Percentiles rank a stretch among this genome's conserved stretches.
Conservation (phyloP, 2,113 vertebrate genomes). For the Myotis yumanensis region DNA sequence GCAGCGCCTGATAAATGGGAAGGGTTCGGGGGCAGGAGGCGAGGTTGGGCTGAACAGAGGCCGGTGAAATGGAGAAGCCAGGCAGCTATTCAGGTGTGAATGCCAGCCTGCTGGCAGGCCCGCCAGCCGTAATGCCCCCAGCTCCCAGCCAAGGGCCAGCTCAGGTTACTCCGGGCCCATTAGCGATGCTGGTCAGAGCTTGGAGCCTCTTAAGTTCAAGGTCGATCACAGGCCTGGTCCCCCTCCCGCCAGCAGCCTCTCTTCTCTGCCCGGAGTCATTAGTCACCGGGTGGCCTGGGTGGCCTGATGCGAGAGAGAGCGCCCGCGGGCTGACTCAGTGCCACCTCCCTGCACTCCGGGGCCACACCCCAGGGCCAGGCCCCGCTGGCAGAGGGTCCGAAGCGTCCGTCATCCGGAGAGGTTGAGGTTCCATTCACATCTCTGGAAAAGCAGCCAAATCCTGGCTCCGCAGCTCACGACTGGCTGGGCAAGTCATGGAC, state of each 20-base stretch:
- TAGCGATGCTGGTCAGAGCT: constrained; percentile 46
- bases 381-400: not conserved
- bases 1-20: not conserved
- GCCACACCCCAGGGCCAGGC: not conserved
- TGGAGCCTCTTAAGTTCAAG: constrained; percentile 73
- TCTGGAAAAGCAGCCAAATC: not conserved
- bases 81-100: not conserved
- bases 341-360: not conserved
- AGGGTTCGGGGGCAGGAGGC: constrained; percentile 46
- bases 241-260: not conserved
- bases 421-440: not conserved
- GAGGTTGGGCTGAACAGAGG: constrained; percentile 11
- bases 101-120: constrained; percentile 58
- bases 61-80: constrained; percentile 66
- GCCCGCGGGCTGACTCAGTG: constrained; percentile 39
- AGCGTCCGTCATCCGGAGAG: not conserved
- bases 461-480: not conserved
- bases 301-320: not conserved
- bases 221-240: constrained; percentile 38
- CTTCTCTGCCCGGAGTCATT: constrained; percentile 41
- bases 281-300: constrained; percentile 65
- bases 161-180: constrained; percentile 71
- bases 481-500: not conserved
- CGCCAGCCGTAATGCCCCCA: constrained; percentile 36
- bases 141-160: constrained; percentile 50